Evolutionary conservation across 2,888 invertebrate genomes (phyloP).

Genomic region (Athripsodes cinereus): DNA sequence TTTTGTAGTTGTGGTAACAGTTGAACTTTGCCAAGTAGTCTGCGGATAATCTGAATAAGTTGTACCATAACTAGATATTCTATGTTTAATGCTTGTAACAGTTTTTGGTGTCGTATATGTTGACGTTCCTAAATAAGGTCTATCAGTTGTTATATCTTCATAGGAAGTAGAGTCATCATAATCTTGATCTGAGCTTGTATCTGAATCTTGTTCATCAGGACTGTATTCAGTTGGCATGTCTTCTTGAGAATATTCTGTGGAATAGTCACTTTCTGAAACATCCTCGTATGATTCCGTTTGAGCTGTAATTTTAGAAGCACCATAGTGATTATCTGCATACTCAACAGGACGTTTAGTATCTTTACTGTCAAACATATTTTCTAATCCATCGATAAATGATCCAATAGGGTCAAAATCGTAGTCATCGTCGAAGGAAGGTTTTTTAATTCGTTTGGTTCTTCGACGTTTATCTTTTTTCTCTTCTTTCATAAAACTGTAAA

Average conservation of each 20-base stretch:
- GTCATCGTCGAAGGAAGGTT: conserved; percentile 7
- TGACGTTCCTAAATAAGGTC: neutral
- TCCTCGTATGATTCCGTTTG: neutral
- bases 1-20: neutral
- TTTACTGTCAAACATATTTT: conserved; percentile 14
- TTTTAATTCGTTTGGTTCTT: neutral
- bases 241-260: neutral
- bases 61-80: too few relatives aligned
- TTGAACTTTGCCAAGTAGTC: too few relatives aligned
- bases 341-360: neutral
- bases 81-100: too few relatives aligned
- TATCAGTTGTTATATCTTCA: neutral
- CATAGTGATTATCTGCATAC: neutral
- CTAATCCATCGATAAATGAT: conserved; percentile 20
- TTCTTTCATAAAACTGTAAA: conserved; percentile 6
- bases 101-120: neutral
- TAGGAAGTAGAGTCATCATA: neutral
- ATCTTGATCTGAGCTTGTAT: neutral
- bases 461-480: conserved; percentile 14
- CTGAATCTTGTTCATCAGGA: neutral
- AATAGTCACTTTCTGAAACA: neutral
- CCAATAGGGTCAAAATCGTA: conserved; percentile 21
- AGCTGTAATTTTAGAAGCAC: neutral
- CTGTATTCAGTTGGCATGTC: neutral
- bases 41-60: neutral